phyloP scores from a whole-genome alignment of 2,797 vertebrate genomes.

The Fringilla coelebs region DNA sequence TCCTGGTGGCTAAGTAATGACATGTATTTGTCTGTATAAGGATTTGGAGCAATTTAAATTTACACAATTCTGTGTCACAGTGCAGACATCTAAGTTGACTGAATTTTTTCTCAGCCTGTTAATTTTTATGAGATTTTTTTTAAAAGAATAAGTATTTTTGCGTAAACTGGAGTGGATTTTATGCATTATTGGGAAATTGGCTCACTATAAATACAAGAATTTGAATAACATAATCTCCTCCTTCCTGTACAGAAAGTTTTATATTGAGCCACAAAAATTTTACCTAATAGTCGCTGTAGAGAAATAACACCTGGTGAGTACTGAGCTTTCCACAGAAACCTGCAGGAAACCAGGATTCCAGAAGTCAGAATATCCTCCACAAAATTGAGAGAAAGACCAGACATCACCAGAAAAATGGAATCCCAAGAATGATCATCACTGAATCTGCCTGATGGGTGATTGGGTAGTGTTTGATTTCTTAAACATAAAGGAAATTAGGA shows the following conservation, averaged over 20 bases:
- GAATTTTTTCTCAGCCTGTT: background rate
- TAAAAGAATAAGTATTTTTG: background rate
- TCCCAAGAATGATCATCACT: background rate
- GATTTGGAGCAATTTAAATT: background rate
- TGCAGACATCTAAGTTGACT: background rate
- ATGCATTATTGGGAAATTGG: background rate
- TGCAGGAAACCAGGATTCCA: background rate
- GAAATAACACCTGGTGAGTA: background rate
- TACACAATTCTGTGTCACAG: background rate
- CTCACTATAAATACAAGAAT: background rate
- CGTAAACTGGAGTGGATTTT: background rate
- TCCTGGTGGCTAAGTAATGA: background rate
- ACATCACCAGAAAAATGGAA: background rate
- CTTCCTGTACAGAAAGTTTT: background rate
- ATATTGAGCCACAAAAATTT: background rate
- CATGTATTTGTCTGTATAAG: background rate
- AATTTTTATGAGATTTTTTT: background rate
- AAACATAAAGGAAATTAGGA: background rate
- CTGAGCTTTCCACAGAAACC: background rate
- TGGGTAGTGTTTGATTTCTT: background rate
- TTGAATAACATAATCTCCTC: background rate
- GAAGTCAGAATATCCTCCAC: background rate
- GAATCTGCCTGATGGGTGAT: background rate
- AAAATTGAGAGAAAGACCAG: background rate
- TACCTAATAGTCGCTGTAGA: background rate